Evolutionary conservation across 2,797 vertebrate genomes (phyloP), one percentile per base, ranked within the genome.

Genomic region (Helicolenus hilgendorfi): DNA sequence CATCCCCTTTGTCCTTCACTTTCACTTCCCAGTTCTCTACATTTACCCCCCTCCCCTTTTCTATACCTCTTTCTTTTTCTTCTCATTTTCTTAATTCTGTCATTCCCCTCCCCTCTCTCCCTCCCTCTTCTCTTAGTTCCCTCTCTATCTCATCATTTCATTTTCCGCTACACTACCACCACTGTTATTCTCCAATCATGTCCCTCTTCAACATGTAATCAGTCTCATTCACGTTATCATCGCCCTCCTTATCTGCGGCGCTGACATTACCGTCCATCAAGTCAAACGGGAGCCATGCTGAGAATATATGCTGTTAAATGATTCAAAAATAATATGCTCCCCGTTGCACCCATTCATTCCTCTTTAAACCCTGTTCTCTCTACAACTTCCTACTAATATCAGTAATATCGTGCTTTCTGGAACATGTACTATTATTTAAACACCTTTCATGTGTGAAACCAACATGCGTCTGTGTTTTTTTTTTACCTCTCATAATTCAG

Each of bases 271-370:
- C 24, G 55, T 86, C 78, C 8, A 15, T 84, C 85, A 80, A 62
- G 83, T 80, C 71, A 81, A 83, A 83, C 26, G 62, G 72, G 38
- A 80, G 72, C 60, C 65, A 62, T 31, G 56, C 87, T 74, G 89
- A 8, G 79, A 85, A 74, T 75, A 77, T 67, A 24, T 77, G 72
- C 79, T 73, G 85, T 56, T 89, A 78, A 93, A 90, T 88, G 73
- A 90, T 81, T 90, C 65, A 83, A 82, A 94, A 87, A 90, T 84
- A 92, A 88, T 83, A 81, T 18, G n/a, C 5, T 71, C 24, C 24
- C 55, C 7, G 18, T 64, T 27, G 31, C 60, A 27, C 15, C 68
- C 8, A 36, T 33, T 88, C 65, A 68, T 59, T 29, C 53, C 11
- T 45, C 11, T 74, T 63, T 38, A 56, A 74, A 58, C 53, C 20